Evolutionary conservation across 2,113 vertebrate genomes (phyloP).

Genomic region (Sciurus niger): DNA sequence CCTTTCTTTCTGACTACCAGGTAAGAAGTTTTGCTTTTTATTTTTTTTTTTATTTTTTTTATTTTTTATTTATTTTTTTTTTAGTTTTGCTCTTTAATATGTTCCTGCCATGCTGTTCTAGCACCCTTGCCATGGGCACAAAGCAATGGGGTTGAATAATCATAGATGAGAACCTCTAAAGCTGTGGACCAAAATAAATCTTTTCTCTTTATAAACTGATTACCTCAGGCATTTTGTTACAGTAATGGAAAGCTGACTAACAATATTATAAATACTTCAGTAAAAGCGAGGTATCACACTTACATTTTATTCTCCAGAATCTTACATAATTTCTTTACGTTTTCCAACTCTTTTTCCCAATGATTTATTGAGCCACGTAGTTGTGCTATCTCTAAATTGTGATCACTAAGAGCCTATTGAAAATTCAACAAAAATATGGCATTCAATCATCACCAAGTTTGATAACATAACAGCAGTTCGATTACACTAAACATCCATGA

Average conservation of each 20-base stretch:
- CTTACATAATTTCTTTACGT: neutral
- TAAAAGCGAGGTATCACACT: constrained; percentile 70
- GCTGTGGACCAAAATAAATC: neutral
- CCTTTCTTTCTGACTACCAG: neutral
- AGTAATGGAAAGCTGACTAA: neutral
- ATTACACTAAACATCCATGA: constrained; percentile 32
- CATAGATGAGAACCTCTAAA: neutral
- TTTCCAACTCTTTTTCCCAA: constrained; percentile 52
- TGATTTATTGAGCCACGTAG: constrained; percentile 61
- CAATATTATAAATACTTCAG: neutral
- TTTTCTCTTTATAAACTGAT: neutral
- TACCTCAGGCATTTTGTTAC: neutral
- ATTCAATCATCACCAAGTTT: neutral
- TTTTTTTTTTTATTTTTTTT: too few relatives aligned
- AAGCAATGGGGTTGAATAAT: neutral
- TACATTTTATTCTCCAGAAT: constrained; percentile 76
- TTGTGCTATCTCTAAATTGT: constrained; percentile 69
- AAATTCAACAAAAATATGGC: constrained; percentile 65
- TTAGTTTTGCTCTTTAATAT: neutral
- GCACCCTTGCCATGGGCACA: neutral
- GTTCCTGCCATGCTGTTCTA: neutral
- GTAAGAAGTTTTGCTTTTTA: neutral
- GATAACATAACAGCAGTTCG: neutral
- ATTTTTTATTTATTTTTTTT: too few relatives aligned
- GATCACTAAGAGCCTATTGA: constrained; percentile 79